Evolutionary conservation across 2,888 invertebrate species (phyloP), one percentile per base, ranked within the genome.

Genomic region (Plusia festucae): DNA sequence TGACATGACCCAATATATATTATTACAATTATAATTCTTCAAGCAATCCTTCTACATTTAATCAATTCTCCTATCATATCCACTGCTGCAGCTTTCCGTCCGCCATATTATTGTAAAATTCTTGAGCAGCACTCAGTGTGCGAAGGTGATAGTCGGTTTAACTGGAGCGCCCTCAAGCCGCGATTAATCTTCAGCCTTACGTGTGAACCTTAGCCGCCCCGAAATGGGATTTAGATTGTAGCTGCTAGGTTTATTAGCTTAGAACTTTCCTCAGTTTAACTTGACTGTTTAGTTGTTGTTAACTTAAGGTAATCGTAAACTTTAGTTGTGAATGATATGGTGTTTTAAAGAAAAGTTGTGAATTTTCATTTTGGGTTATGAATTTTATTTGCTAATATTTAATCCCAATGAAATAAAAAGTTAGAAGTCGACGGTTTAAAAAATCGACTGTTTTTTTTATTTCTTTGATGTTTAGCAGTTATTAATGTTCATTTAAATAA

Each of bases 131-230:
- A 60, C 62, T 69, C 55, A 34, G 61, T 69, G 69, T 63, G n/a
- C 27, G 56, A 32, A 24, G 53, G 54, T 55, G 81, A 75, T 80
- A 78, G 53, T 59, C 65, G 76, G 69, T 76, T 77, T 67, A 68
- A 58, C 64, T 18, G 58, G 27, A 59, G 56, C 44, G 66, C 61
- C 55, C 59, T 68, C 65, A 44, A 72, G 53, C 70, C 34, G 59
- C 76, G 67, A 82, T 82, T 82, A 82, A 82, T 82, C 79, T 82
- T 62, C 57, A 55, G 56, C 53, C 58, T 32, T 54, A 71, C 72
- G 70, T 69, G 79, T 78, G 70, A 80, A 77, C 76, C 64, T 60
- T 65, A 56, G 61, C 69, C 55, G 53, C 30, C 49, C 68, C 60
- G 24, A 81, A 73, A 73, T 73, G 66, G 70, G 76, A 76, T 76